A percentile compares a stretch with the other conserved stretches of the same genome.
Evolutionary conservation across 2,113 vertebrate genomes (phyloP).

Genomic region (Coptodon bakossiorum): DNA sequence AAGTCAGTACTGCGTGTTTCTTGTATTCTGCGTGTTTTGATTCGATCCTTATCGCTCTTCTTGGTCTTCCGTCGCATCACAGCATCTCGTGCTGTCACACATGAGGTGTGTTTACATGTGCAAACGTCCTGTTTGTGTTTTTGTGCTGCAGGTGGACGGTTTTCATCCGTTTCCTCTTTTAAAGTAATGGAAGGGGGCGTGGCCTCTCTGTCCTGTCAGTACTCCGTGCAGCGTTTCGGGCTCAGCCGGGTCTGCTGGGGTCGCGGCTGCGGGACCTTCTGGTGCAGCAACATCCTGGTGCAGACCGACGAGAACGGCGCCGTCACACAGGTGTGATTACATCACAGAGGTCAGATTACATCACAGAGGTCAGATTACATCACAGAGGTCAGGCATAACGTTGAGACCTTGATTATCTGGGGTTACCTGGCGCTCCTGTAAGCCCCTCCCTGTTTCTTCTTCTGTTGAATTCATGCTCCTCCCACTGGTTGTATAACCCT

Average conservation of each 20-base stretch:
- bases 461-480: neutral
- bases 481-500: neutral
- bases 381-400: neutral
- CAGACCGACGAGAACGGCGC: slow-evolving; percentile 70
- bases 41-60: accelerated
- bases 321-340: slow-evolving; percentile 58
- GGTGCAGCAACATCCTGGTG: slow-evolving; percentile 72
- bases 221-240: slow-evolving; percentile 67
- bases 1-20: neutral
- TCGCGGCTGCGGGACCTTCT: slow-evolving; percentile 71
- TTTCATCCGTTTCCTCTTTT: slow-evolving; percentile 3
- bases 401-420: neutral
- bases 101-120: accelerated
- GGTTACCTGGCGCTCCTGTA: neutral
- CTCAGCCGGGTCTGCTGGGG: slow-evolving; percentile 75
- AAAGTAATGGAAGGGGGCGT: slow-evolving; percentile 64
- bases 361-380: neutral
- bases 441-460: neutral
- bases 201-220: slow-evolving; percentile 71
- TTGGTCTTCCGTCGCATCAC: neutral
- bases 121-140: neutral
- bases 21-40: neutral
- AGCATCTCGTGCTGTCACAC: accelerated
- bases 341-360: neutral
- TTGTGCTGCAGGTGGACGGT: neutral